phyloP scores from a whole-genome alignment of 2,113 vertebrate genomes.

The Callipepla squamata region DNA sequence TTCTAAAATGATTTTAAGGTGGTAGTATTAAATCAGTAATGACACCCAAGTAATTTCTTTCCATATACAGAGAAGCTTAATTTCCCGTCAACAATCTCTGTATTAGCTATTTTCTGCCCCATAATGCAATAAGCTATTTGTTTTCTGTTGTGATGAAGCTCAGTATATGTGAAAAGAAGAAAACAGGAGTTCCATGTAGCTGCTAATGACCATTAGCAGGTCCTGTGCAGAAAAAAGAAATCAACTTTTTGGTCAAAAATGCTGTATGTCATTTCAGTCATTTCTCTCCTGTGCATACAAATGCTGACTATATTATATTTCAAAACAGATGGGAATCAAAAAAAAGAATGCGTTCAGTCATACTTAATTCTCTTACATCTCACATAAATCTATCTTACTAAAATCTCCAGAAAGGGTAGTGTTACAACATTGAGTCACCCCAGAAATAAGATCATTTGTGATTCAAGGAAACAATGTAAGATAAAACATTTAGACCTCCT shows the following conservation, averaged over 20 bases:
- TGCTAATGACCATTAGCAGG: background rate
- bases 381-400: background rate
- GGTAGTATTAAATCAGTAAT: background rate
- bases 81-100: background rate
- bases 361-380: constrained; percentile 16
- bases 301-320: constrained; percentile 8
- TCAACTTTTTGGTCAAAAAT: background rate
- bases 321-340: background rate
- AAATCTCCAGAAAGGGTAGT: constrained; percentile 14
- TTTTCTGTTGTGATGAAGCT: background rate
- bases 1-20: background rate
- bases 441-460: background rate
- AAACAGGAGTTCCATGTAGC: constrained; percentile 7
- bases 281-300: background rate
- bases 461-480: background rate
- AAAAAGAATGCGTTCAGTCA: background rate
- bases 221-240: background rate
- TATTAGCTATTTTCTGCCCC: background rate
- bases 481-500: background rate
- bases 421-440: background rate
- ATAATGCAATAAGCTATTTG: constrained; percentile 17
- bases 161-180: background rate
- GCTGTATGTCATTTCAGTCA: background rate
- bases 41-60: background rate
- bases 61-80: background rate